A percentile compares a stretch with the other conserved stretches of the same genome.
These are phyloP conservation scores for human (Homo sapiens) DNA, from an alignment of 2,113 vertebrate genomes.

Conservation along the genomic window GRCh38 chr1:188277501-188278000, in stretches of 20 bases:
- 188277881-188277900: background rate
- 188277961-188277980: background rate
- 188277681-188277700: background rate
- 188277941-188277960: background rate
- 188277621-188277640: background rate
- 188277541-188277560: background rate
- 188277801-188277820: background rate
- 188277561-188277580: background rate
- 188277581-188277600: background rate
- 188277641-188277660: background rate
- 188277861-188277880: background rate
- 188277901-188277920: background rate
- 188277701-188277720: background rate
- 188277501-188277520: background rate
- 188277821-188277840: background rate
- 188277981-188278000: background rate
- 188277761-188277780: background rate
- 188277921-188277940: background rate
- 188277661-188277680: background rate
- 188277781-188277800: background rate
- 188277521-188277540: background rate
- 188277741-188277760: background rate
- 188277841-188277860: background rate
- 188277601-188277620: background rate
- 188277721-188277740: background rate